phyloP scores from a whole-genome alignment of 2,797 vertebrate species.

The Sciurus carolinensis region DNA sequence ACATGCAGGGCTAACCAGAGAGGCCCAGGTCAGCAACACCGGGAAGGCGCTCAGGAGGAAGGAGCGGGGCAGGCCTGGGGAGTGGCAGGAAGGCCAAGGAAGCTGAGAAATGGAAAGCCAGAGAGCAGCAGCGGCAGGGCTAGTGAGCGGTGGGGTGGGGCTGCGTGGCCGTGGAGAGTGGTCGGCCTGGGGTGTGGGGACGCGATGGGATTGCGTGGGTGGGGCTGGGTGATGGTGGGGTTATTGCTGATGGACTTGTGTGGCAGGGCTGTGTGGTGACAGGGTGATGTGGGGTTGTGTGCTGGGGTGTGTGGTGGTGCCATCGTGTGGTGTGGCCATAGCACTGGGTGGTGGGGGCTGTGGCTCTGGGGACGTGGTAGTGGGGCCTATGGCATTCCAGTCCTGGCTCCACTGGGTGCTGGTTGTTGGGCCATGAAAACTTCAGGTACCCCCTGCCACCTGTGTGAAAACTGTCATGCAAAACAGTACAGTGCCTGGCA shows the following conservation, averaged over 20 bases:
- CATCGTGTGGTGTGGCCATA: not conserved
- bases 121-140: not conserved
- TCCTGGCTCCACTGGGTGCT: not conserved
- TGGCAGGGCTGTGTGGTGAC: not conserved
- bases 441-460: not conserved
- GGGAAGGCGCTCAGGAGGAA: not conserved
- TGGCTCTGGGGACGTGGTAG: too few species aligned
- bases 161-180: too few species aligned
- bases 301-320: not conserved
- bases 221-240: not conserved
- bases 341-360: not conserved
- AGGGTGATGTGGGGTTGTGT: not conserved
- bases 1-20: not conserved
- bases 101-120: not conserved
- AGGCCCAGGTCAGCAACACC: not conserved
- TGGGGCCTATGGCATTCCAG: too few species aligned
- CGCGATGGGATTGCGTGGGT: too few species aligned
- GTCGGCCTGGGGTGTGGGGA: too few species aligned
- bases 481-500: not conserved
- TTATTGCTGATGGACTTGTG: too few species aligned
- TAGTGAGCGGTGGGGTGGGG: not conserved
- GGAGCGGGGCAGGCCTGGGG: not conserved
- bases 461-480: not conserved
- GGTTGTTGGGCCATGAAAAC: not conserved
- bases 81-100: not conserved